Base-by-base conservation (phyloP, 2,888 invertebrate genomes). In the Carterocephalus palaemon region DNA sequence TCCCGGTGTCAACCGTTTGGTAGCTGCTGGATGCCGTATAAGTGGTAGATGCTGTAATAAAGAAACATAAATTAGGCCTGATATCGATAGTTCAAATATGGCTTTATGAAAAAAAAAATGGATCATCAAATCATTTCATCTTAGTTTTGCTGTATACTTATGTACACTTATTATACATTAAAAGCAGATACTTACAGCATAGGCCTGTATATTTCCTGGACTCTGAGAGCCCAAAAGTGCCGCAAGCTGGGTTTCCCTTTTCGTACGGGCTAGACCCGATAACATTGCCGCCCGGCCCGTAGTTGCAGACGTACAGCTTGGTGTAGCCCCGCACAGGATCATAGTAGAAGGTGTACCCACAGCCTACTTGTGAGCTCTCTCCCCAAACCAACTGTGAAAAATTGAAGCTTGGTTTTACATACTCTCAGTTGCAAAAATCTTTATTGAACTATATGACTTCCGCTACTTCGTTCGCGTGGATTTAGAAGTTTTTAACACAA, bases 231-330 rank as follows among this genome's bases (percentile, higher is more conserved):
- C 93, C 93, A 63, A 90, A 91, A 54, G 82, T 88, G 54, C 86
- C 88, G 81, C 95, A 95, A 33, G 92, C 89, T 10, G 94, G 93
- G 53, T 88, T 88, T 37, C 95, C 95, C 61, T 90, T 91, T 70
- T 91, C 89, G 72, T 95, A 95, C 6, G 95, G 94, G 52, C 89
- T 89, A 62, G 89, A 89, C 53, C 94, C 94, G 52, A 92, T 88
- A 39, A 94, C 91, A 66, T 95, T 95, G 51, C 95, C 95, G 51
- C 92, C 92, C 6, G 95, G 93, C 41, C 94, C 94, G 65, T 95
- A 95, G 83, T 95, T 95, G 88, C 95, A 95, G 40, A 95, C 92
- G 77, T 94, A 95, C 48, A 93, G 89, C 75, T 93, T 94, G 55
- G 93, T 93, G 74, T 93, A 94, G 57, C 95, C 94, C 57, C 90